Conservation (phyloP, 2,888 invertebrate species). For the Drosophila histrio region DNA sequence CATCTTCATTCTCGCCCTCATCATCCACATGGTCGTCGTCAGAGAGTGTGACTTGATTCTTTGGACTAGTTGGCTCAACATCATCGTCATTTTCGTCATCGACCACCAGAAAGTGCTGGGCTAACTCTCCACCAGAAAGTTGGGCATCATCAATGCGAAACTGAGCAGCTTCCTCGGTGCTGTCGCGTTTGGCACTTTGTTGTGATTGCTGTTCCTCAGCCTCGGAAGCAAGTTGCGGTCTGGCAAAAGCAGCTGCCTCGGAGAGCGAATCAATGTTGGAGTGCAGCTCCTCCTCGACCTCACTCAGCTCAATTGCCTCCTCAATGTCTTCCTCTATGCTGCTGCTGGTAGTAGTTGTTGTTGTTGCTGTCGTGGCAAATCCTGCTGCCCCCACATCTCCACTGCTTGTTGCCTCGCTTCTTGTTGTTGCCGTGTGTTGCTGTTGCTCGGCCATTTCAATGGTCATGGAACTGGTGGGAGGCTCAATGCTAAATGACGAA, state of each 20-base stretch:
- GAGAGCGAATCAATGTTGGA: slow-evolving; percentile 52
- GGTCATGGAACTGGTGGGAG: slow-evolving; percentile 80
- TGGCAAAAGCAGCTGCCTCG: slow-evolving; percentile 49
- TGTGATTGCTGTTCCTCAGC: slow-evolving; percentile 3
- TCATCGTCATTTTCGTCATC: slow-evolving; percentile 66
- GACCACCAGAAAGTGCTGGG: slow-evolving; percentile 81
- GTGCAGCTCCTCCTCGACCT: slow-evolving; percentile 70
- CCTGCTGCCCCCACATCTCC: slow-evolving; percentile 40
- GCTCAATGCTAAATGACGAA: slow-evolving; percentile 74
- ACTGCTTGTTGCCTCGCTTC: slow-evolving; percentile 59
- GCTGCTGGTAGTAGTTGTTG: slow-evolving; percentile 69
- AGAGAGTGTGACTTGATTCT: slow-evolving; percentile 9
- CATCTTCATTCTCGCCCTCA: slow-evolving; percentile 63
- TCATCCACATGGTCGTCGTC: slow-evolving; percentile 43
- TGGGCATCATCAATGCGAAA: slow-evolving; percentile 83
- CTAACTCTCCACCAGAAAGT: slow-evolving; percentile 82
- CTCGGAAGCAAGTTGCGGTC: slow-evolving; percentile 14
- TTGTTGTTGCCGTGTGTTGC: slow-evolving; percentile 37
- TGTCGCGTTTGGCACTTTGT: slow-evolving; percentile 60
- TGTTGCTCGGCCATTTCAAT: slow-evolving; percentile 81
- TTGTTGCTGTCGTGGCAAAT: slow-evolving; percentile 44
- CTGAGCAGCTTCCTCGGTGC: slow-evolving; percentile 56
- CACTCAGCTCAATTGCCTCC: slow-evolving; percentile 81
- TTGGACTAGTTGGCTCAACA: slow-evolving; percentile 12
- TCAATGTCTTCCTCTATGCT: slow-evolving; percentile 84